Evolutionary conservation across 2,797 vertebrate species (phyloP).

Genomic region (Malacoctenus gilli): DNA sequence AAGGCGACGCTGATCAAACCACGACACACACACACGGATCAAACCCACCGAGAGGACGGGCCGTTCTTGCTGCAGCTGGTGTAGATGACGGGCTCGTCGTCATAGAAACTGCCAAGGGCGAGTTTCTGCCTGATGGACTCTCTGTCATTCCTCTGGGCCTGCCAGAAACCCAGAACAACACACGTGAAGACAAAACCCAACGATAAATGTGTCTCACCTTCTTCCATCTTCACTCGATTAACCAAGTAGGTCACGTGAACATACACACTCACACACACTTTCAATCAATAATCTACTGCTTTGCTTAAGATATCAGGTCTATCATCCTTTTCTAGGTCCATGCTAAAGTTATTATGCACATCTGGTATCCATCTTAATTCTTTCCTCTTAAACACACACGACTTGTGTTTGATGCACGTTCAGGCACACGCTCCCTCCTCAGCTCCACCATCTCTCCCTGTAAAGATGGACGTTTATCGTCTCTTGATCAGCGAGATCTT

Average conservation of each 20-base stretch:
- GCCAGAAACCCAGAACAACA: slow-evolving; percentile 30
- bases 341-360: too few species aligned
- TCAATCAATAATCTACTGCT: too few species aligned
- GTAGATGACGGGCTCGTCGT: slow-evolving; percentile 96
- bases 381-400: too few species aligned
- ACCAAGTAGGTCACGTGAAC: slow-evolving; percentile 6
- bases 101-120: slow-evolving; percentile 98
- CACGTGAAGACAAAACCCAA: slow-evolving; percentile 28
- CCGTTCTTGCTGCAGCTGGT: slow-evolving; percentile 94
- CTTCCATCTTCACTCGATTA: slow-evolving; percentile 9
- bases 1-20: slow-evolving; percentile 47
- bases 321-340: too few species aligned
- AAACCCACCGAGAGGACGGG: slow-evolving; percentile 89
- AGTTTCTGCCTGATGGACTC: slow-evolving; percentile 98
- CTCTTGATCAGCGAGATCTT: too few species aligned
- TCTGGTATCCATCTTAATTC: too few species aligned
- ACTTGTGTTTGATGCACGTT: too few species aligned
- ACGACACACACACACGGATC: slow-evolving; percentile 20
- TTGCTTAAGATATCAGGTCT: too few species aligned
- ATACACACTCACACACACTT: too few species aligned
- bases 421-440: too few species aligned
- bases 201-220: slow-evolving; percentile 12
- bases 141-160: slow-evolving; percentile 98
- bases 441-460: too few species aligned
- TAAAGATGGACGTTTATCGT: too few species aligned